phyloP scores from a whole-genome alignment of 2,888 invertebrate genomes.

The Tetramorium bicarinatum region DNA sequence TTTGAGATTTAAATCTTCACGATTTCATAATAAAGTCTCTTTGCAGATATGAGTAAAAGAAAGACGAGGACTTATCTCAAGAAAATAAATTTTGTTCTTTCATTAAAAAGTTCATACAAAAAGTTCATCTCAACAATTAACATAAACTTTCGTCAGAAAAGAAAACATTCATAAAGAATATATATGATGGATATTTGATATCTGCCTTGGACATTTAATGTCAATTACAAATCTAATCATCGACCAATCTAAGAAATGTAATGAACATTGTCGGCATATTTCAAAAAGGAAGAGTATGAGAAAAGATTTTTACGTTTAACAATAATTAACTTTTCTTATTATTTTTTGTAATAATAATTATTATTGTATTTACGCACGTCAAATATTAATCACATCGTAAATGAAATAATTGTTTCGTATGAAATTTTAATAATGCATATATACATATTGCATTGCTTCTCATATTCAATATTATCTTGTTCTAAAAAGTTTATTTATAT shows the following conservation, averaged over 20 bases:
- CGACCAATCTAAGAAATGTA: neutral
- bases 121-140: neutral
- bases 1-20: neutral
- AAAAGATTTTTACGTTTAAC: neutral
- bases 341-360: constrained; percentile 7
- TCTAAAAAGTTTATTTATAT: neutral
- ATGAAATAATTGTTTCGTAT: constrained; percentile 5
- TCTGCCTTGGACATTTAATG: neutral
- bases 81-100: neutral
- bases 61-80: neutral
- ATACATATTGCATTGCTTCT: neutral
- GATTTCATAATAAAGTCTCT: neutral
- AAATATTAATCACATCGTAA: constrained; percentile 9
- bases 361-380: neutral
- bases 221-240: neutral
- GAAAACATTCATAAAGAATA: no score
- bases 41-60: neutral
- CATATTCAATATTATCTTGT: neutral
- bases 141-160: neutral
- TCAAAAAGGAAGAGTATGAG: neutral
- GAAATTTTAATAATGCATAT: neutral
- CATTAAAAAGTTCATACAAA: neutral
- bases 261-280: neutral
- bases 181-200: neutral
- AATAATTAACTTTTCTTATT: neutral